These are phyloP conservation scores for Heteromurus nitidus DNA, from an alignment of 2,888 invertebrate species.

Conservation along the genomic window DNA sequence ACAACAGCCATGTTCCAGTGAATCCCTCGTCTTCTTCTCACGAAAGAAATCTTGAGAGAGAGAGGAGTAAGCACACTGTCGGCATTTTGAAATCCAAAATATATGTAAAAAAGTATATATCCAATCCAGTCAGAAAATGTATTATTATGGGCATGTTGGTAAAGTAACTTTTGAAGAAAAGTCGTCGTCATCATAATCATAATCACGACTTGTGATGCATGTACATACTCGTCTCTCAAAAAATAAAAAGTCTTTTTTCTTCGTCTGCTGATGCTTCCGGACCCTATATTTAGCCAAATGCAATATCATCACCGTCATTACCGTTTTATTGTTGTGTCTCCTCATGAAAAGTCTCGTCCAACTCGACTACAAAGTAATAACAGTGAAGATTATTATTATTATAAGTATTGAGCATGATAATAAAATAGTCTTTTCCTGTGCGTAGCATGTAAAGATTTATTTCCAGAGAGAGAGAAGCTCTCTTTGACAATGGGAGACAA, in stretches of 20 bases:
- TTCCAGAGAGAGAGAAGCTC: not conserved
- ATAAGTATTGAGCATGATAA: conserved; percentile 28
- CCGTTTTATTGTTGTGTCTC: conserved; percentile 57
- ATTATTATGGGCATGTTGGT: not conserved
- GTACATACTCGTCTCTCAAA: too few species aligned
- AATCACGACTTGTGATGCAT: conserved; percentile 55
- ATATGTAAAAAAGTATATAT: conserved; percentile 6
- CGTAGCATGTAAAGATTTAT: not conserved
- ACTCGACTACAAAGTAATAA: conserved; percentile 27
- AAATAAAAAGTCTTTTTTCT: too few species aligned
- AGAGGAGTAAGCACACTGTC: conserved; percentile 36
- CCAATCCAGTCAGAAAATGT: not conserved
- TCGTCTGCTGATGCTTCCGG: conserved; percentile 56
- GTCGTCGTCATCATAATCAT: conserved; percentile 44
- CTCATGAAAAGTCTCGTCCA: not conserved
- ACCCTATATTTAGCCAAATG: conserved; percentile 64
- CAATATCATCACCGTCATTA: conserved; percentile 60
- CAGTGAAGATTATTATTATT: conserved; percentile 33
- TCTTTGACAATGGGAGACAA: conserved; percentile 55
- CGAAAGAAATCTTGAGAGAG: conserved; percentile 26
- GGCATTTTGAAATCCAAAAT: conserved; percentile 27
- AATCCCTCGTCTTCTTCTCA: conserved; percentile 21
- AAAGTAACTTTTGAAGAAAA: conserved; percentile 26
- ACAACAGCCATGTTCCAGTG: not conserved
- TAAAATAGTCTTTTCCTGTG: conserved; percentile 41